Conservation (phyloP, 2,888 invertebrate species). For the Drosophila lutescens region DNA sequence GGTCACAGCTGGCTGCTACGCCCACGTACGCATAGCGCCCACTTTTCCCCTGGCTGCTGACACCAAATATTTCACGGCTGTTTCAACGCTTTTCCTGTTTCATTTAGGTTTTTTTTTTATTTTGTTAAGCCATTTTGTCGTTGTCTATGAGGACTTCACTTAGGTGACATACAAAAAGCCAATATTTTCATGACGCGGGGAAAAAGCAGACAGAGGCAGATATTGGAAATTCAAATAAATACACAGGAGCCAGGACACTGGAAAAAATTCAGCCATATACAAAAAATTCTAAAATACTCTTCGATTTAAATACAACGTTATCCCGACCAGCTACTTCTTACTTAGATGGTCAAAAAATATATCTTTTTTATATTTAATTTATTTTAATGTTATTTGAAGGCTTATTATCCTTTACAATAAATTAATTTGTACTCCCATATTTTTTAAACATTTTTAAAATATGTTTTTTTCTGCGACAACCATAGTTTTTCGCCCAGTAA, state of each 20-base stretch:
- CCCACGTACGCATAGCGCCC: constrained; percentile 19
- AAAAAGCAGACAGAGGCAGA: constrained; percentile 9
- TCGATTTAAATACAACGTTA: too few species aligned
- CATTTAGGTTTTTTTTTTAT: constrained; percentile 3
- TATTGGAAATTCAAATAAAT: constrained; percentile 52
- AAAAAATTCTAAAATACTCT: too few species aligned
- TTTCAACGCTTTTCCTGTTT: constrained; percentile 40
- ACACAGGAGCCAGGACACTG: constrained; percentile 5
- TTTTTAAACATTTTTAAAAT: too few species aligned
- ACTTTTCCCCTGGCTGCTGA: constrained; percentile 16
- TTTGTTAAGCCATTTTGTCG: constrained; percentile 25
- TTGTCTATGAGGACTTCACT: constrained; percentile 42
- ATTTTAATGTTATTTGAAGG: too few species aligned
- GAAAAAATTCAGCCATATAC: not conserved
- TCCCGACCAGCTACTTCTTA: too few species aligned
- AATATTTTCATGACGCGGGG: constrained; percentile 42
- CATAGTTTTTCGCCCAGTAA: constrained; percentile 8
- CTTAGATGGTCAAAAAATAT: too few species aligned
- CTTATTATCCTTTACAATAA: too few species aligned
- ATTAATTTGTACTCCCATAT: too few species aligned
- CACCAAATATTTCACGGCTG: constrained; percentile 44
- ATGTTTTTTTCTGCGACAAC: too few species aligned
- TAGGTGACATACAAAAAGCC: constrained; percentile 50
- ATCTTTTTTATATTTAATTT: too few species aligned
- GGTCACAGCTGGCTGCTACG: constrained; percentile 43